Evolutionary conservation across 1,140 invertebrate genomes (phyloP).

Genomic region (Aradophagus sp.): DNA sequence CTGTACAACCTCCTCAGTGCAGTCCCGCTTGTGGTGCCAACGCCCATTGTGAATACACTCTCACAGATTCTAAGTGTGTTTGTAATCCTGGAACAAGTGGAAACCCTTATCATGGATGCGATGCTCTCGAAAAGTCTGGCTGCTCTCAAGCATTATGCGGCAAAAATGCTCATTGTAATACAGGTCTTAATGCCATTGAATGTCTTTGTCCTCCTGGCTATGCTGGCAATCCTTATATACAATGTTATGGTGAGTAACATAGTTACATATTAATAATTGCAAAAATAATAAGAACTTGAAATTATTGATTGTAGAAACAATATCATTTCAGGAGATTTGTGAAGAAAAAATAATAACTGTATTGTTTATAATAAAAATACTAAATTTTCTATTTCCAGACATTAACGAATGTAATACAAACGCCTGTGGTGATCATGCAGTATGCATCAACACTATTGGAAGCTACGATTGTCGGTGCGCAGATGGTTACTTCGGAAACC

Average conservation of each 20-base stretch:
- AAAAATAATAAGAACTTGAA: too few relatives aligned
- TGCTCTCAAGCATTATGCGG: constrained; percentile 86
- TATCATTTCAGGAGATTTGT: too few relatives aligned
- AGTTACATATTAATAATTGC: constrained; percentile 2
- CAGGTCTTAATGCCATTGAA: constrained; percentile 83
- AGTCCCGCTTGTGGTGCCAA: constrained; percentile 86
- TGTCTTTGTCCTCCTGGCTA: constrained; percentile 89
- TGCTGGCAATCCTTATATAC: constrained; percentile 89
- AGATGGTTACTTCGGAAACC: constrained; percentile 87
- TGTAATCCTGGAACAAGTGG: constrained; percentile 89
- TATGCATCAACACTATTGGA: constrained; percentile 91
- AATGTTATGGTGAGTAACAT: constrained; percentile 80
- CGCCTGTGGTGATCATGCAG: constrained; percentile 89
- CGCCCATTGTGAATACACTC: constrained; percentile 90
- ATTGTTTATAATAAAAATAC: background rate
- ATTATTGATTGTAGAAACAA: too few relatives aligned
- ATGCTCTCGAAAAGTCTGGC: constrained; percentile 80
- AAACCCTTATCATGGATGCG: constrained; percentile 90
- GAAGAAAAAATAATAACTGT: too few relatives aligned
- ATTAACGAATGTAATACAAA: constrained; percentile 88
- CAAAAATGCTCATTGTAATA: constrained; percentile 83
- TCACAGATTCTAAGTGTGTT: constrained; percentile 83
- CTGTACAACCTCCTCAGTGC: constrained; percentile 85
- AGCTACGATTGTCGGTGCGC: constrained; percentile 91
- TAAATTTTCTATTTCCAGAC: constrained; percentile 70